Conservation (phyloP, 2,113 vertebrate genomes). For the Mustelus asterias region DNA sequence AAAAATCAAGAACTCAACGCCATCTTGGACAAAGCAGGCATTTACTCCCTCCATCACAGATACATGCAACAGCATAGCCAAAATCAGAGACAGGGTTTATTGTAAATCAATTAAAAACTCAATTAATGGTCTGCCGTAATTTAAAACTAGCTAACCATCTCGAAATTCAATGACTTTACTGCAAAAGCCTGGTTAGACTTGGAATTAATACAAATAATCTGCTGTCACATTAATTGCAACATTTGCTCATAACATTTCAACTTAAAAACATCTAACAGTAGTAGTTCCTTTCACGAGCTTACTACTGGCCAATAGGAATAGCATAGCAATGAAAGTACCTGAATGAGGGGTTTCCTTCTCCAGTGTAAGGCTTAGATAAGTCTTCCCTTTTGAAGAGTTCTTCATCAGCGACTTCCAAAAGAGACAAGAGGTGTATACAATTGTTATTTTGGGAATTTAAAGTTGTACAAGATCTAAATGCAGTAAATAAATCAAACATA, state of each 20-base stretch:
- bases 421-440: slow-evolving; percentile 6
- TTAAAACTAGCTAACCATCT: not conserved
- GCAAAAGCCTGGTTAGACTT: not conserved
- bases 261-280: not conserved
- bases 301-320: not conserved
- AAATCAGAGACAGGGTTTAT: not conserved
- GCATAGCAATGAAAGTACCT: slow-evolving; percentile 53
- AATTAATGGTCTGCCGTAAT: not conserved
- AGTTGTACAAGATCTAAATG: not conserved
- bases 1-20: too few species aligned
- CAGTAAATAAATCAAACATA: not conserved
- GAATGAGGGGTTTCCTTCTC: slow-evolving; percentile 58
- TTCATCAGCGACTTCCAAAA: slow-evolving; percentile 64
- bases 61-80: not conserved
- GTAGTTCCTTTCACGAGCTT: not conserved
- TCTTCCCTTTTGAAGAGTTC: slow-evolving; percentile 52
- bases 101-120: not conserved
- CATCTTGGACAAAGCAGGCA: too few species aligned
- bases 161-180: not conserved
- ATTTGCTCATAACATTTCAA: not conserved
- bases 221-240: not conserved
- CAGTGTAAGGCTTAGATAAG: slow-evolving; percentile 68
- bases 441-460: not conserved
- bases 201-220: not conserved
- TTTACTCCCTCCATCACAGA: not conserved